These are phyloP conservation scores for Lasioglossum vierecki DNA, from an alignment of 2,888 invertebrate species.

Conservation along the genomic window DNA sequence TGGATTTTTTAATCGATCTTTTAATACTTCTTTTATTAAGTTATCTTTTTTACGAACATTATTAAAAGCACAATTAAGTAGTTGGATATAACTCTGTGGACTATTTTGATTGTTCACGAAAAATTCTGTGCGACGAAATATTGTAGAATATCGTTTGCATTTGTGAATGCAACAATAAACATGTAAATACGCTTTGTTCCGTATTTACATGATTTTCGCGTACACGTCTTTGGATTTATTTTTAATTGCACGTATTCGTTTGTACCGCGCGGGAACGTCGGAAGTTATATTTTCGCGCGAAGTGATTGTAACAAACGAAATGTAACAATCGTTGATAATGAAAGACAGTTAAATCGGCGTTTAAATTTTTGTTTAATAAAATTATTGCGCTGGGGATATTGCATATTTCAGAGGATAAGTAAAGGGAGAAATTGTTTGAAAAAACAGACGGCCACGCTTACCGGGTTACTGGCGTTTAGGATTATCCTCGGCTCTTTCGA, in stretches of 20 bases:
- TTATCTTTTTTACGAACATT: neutral
- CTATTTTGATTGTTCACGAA: too few relatives aligned
- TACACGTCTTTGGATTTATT: neutral
- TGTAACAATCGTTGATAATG: neutral
- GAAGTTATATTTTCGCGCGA: neutral
- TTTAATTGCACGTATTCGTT: neutral
- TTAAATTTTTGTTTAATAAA: neutral
- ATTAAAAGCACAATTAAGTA: neutral
- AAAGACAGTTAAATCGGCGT: neutral
- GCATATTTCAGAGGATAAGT: neutral
- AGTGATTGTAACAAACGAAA: neutral
- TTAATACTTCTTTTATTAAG: too few relatives aligned
- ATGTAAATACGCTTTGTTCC: neutral
- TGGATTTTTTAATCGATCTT: too few relatives aligned
- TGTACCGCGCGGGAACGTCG: neutral
- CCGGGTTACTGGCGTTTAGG: conserved; percentile 84
- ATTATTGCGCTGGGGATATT: neutral
- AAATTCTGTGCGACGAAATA: too few relatives aligned
- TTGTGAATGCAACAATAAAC: too few relatives aligned
- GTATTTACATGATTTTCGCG: neutral
- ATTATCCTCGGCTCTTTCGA: conserved; percentile 83
- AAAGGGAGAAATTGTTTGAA: neutral
- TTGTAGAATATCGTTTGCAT: too few relatives aligned
- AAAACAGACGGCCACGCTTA: conserved; percentile 76
- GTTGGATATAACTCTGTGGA: too few relatives aligned